These are phyloP conservation scores for Vicugna pacos DNA, from an alignment of 2,113 vertebrate species.

Conservation along the genomic window DNA sequence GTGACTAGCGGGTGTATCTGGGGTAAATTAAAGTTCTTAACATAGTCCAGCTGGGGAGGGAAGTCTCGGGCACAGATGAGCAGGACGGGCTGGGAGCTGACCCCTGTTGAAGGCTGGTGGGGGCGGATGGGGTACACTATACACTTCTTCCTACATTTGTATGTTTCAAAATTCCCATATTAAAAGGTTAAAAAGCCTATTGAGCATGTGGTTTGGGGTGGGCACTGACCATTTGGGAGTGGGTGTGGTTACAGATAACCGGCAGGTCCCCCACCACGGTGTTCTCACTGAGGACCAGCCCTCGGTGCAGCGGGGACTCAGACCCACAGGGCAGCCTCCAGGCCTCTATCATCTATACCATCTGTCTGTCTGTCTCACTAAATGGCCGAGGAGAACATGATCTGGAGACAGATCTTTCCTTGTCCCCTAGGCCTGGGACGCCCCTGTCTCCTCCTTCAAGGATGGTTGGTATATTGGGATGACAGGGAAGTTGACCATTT, in stretches of 20 bases:
- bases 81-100: not conserved
- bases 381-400: not conserved
- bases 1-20: not conserved
- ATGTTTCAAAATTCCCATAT: not conserved
- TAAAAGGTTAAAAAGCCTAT: not conserved
- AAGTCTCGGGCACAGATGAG: not conserved
- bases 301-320: fast-evolving
- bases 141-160: not conserved
- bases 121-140: not conserved
- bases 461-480: fast-evolving
- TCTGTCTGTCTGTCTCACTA: not conserved
- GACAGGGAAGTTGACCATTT: not conserved
- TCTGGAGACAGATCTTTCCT: not conserved
- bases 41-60: not conserved
- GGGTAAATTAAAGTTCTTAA: not conserved
- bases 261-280: not conserved
- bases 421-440: not conserved
- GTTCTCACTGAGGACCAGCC: not conserved
- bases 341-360: fast-evolving
- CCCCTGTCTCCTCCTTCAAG: not conserved
- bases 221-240: not conserved
- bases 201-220: not conserved
- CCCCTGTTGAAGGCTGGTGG: not conserved
- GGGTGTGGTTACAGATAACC: no score
- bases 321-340: not conserved